Base-by-base conservation (phyloP, 1,140 invertebrate genomes). In the Aphaenogaster floridana region DNA sequence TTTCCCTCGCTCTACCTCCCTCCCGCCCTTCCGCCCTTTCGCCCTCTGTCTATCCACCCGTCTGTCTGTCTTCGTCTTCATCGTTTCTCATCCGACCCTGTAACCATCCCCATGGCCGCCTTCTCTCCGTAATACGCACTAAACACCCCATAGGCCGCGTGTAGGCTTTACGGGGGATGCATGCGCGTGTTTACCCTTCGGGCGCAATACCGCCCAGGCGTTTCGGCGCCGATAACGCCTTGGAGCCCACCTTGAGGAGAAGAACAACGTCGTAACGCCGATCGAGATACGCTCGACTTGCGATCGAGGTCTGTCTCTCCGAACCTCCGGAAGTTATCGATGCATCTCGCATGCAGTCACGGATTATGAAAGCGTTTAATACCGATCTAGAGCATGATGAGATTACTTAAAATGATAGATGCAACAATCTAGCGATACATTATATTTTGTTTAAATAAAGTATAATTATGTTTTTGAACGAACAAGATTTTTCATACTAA, bases 121-220 rank as follows among this genome's bases (percentile, higher is more conserved):
- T 93, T 86, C 87, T 85, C 88, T 90, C 85, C 83, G 93, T 94
- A 94, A 93, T 94, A 93, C 93, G 89, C 92, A 93, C 90, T 94
- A 94, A 94, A 94, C 94, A 94, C 93, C 93, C 92, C 92, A 92
- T 94, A 90, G 90, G 72, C 89, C 86, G 72, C 90, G 76, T 87
- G 76, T 86, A 84, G 84, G 88, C 90, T 93, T 92, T 91, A 92
- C 88, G 87, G 87, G 66, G 87, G 83, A 68, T 88, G 83, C 90
- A 91, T 92, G 88, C 86, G 89, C 86, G 91, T 90, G 88, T 92
- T 92, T 91, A 88, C 88, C 85, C 84, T 86, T 78, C 87, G 66
- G 42, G 66, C 78, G 74, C 81, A 77, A 86, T 79, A 48, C 63
- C 83, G 69, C 80, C 80, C 80, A 61, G 45, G 80, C 80, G 80